Evolutionary conservation across 2,113 vertebrate species (phyloP).

Genomic region (Myxocyprinus asiaticus): DNA sequence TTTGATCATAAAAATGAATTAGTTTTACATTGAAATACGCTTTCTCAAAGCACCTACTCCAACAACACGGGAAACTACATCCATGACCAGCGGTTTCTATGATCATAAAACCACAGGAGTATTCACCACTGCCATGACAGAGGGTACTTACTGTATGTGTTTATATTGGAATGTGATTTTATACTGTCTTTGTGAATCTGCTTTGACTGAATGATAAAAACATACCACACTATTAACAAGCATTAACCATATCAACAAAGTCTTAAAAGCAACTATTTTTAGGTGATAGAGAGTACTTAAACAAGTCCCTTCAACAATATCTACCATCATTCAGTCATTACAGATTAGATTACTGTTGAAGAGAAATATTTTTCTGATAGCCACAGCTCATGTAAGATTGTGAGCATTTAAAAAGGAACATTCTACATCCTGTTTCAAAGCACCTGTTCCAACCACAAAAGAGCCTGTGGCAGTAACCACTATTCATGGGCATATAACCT

Average conservation of each 20-base stretch:
- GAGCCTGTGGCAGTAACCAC: constrained; percentile 12
- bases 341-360: not conserved
- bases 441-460: constrained; percentile 26
- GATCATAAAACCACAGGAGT: not conserved
- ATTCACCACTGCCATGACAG: not conserved
- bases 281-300: not conserved
- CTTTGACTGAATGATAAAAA: constrained; percentile 5
- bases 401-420: constrained; percentile 6
- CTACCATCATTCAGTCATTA: not conserved
- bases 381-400: not conserved
- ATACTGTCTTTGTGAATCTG: constrained; percentile 14
- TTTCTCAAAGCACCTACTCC: constrained; percentile 23
- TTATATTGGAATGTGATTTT: not conserved
- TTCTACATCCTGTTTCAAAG: constrained; percentile 27
- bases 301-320: not conserved
- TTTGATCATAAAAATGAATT: too few species aligned
- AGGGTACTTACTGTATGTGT: constrained; percentile 21
- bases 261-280: not conserved
- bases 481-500: constrained; percentile 1
- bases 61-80: constrained; percentile 18
- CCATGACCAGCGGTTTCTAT: not conserved
- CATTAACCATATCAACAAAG: too few species aligned
- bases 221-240: not conserved
- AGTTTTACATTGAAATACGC: constrained; percentile 9
- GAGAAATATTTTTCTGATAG: not conserved